Conservation (phyloP, 2,797 vertebrate genomes). For the Malurus leucopterus region DNA sequence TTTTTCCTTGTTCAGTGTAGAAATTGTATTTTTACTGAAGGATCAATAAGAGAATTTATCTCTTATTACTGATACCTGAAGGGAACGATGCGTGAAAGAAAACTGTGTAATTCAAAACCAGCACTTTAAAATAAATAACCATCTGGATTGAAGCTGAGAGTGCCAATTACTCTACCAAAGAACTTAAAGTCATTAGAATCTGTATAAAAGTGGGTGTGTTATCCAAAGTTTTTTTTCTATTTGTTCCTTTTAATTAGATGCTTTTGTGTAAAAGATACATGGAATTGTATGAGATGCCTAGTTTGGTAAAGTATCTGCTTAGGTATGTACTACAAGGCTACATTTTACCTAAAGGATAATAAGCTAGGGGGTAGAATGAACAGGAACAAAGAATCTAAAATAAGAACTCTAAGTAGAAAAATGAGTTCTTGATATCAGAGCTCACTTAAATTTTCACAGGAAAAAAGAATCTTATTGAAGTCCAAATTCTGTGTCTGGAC, state of each 20-base stretch:
- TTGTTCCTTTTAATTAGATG: neutral
- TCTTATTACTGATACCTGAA: neutral
- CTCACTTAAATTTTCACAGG: neutral
- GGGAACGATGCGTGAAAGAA: neutral
- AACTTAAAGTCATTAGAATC: neutral
- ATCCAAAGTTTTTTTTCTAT: neutral
- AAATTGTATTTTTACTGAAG: neutral
- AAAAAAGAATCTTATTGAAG: neutral
- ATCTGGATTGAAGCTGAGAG: neutral
- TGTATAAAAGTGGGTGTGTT: neutral
- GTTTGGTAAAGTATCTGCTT: neutral
- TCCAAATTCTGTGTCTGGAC: neutral
- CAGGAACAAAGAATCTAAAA: neutral
- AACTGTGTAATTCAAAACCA: neutral
- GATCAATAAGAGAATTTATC: neutral
- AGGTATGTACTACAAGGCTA: neutral
- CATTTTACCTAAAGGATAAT: neutral
- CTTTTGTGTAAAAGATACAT: neutral
- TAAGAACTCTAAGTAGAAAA: neutral
- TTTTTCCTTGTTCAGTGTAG: neutral
- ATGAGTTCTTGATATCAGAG: neutral
- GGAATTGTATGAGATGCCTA: neutral
- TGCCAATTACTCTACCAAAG: neutral
- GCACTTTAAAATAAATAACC: neutral
- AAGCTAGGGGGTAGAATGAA: neutral